Conservation (phyloP, 2,888 invertebrate species). For the Dendrolimus houi region DNA sequence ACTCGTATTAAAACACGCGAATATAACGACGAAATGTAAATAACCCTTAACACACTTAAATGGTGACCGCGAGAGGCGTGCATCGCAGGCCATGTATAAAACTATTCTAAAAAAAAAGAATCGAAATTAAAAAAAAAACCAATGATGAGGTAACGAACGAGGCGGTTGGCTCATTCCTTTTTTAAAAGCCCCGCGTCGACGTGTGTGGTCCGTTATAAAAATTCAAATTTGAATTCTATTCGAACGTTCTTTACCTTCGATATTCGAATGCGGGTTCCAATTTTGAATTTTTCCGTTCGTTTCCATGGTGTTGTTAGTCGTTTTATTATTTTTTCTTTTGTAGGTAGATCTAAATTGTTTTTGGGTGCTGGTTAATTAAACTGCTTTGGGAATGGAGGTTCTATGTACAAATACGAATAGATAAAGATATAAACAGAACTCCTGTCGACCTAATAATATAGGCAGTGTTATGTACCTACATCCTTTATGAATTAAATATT, state of each 20-base stretch:
- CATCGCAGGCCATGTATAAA: slow-evolving; percentile 51
- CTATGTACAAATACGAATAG: background rate
- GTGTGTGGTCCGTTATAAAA: slow-evolving; percentile 58
- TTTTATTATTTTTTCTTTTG: background rate
- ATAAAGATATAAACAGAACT: background rate
- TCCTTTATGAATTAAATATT: background rate
- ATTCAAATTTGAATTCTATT: background rate
- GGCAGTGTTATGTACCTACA: background rate
- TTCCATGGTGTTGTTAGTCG: background rate
- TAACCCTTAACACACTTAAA: background rate
- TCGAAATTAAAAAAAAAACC: slow-evolving; percentile 48
- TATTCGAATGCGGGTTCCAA: background rate
- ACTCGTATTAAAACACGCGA: too few species aligned
- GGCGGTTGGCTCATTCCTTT: slow-evolving; percentile 70
- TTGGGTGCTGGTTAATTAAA: background rate
- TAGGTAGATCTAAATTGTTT: background rate
- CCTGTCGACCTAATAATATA: background rate
- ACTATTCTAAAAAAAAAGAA: slow-evolving; percentile 51
- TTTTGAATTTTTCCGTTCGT: background rate
- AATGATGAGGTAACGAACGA: slow-evolving; percentile 74
- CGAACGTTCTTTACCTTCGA: background rate
- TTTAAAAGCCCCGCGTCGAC: slow-evolving; percentile 61
- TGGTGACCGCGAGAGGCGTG: background rate
- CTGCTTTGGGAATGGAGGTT: background rate
- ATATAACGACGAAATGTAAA: slow-evolving; percentile 3